phyloP scores from a whole-genome alignment of 2,888 invertebrate species.

The Cephalotes varians region DNA sequence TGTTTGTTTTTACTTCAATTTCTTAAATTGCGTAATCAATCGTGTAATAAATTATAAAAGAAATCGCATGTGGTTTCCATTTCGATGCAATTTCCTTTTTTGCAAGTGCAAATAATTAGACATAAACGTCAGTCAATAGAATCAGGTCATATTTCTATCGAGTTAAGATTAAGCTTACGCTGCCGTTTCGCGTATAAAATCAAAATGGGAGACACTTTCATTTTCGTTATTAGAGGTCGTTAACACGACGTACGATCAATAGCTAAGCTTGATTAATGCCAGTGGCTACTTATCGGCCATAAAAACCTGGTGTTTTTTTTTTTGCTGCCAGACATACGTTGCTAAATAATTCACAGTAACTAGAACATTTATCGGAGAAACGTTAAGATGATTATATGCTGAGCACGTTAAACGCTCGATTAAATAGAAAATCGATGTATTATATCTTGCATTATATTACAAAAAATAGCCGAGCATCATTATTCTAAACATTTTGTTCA shows the following conservation, averaged over 20 bases:
- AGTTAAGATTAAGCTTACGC: conserved; percentile 24
- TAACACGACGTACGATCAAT: conserved; percentile 11
- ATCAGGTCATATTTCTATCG: conserved; percentile 15
- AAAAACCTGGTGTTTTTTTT: background rate
- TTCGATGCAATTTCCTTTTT: background rate
- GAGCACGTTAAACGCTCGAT: conserved; percentile 3
- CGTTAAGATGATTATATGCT: background rate
- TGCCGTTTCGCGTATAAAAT: conserved; percentile 3
- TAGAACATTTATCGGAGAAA: conserved; percentile 11
- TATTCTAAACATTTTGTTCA: background rate
- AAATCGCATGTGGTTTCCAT: background rate
- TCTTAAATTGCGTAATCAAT: background rate
- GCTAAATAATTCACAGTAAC: conserved; percentile 26
- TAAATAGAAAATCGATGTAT: conserved; percentile 17
- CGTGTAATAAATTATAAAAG: background rate
- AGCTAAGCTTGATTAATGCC: conserved; percentile 4
- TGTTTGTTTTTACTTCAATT: background rate
- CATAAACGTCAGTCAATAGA: conserved; percentile 7
- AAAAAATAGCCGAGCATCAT: background rate
- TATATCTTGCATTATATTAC: background rate
- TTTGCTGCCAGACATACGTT: background rate
- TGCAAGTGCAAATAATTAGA: background rate
- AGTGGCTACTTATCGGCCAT: background rate
- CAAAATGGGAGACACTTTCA: conserved; percentile 34
- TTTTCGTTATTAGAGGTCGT: conserved; percentile 7